phyloP scores from a whole-genome alignment of 2,113 vertebrate species.

The Pampusana beccarii region DNA sequence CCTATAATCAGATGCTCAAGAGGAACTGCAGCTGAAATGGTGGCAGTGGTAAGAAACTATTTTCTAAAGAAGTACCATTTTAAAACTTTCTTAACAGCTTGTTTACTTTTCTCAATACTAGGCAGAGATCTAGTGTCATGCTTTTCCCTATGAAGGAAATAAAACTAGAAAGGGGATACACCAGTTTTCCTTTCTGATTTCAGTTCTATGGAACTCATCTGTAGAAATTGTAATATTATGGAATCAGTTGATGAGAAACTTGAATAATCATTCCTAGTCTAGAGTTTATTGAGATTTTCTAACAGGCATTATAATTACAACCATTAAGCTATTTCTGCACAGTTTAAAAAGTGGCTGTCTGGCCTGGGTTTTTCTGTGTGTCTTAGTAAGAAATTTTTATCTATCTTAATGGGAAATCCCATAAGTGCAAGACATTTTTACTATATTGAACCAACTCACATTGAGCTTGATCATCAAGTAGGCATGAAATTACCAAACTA shows the following conservation, averaged over 20 bases:
- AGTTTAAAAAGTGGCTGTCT: background rate
- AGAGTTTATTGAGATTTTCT: background rate
- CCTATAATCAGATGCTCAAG: slow-evolving; percentile 96
- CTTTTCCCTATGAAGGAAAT: background rate
- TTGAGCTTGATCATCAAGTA: background rate
- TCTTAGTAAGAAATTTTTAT: background rate
- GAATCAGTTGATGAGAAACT: background rate
- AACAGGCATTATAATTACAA: background rate
- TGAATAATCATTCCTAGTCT: background rate
- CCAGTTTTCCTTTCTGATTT: background rate
- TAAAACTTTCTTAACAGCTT: background rate
- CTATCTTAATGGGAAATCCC: background rate
- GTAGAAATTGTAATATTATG: background rate
- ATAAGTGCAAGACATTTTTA: background rate
- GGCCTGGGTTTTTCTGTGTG: background rate
- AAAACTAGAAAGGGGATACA: background rate
- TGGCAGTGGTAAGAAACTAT: slow-evolving; percentile 89
- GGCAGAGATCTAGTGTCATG: background rate
- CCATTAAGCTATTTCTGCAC: background rate
- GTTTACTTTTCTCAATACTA: background rate
- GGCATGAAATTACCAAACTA: background rate
- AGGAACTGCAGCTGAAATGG: slow-evolving; percentile 99
- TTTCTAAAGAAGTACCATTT: background rate
- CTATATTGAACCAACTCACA: background rate
- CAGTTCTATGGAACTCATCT: background rate